phyloP scores from a whole-genome alignment of 1,140 invertebrate genomes.

The Bombus superbus region DNA sequence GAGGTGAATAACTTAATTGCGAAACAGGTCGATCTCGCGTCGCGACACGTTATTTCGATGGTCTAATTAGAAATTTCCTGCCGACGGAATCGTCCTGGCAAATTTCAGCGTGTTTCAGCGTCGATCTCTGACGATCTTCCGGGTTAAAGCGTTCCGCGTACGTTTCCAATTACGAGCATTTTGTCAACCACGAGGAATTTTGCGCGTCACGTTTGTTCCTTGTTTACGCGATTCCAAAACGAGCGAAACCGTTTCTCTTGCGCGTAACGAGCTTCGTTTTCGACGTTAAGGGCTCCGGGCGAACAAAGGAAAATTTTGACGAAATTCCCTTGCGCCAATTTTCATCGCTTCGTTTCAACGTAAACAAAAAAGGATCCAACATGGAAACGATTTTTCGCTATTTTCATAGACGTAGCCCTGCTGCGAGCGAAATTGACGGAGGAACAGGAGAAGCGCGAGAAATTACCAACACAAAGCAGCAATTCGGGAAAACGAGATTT shows the following conservation, averaged over 20 bases:
- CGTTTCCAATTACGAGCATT: not conserved
- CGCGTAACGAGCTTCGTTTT: not conserved
- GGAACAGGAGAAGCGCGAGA: not conserved
- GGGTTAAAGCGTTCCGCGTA: not conserved
- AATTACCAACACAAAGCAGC: not conserved
- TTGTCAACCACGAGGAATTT: not conserved
- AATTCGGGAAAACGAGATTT: not conserved
- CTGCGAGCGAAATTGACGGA: not conserved
- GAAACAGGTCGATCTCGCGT: not conserved
- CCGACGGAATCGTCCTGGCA: not conserved
- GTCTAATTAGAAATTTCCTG: not conserved
- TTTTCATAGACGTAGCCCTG: not conserved
- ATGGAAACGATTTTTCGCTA: not conserved
- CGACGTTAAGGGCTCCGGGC: not conserved
- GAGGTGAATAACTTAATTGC: not conserved
- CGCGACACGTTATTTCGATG: not conserved
- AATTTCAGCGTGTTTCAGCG: not conserved
- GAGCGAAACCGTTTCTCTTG: not conserved
- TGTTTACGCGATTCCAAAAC: not conserved
- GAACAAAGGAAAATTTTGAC: not conserved
- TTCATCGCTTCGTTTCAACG: not conserved
- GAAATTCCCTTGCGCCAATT: not conserved
- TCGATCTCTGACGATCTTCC: not conserved
- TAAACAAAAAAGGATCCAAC: not conserved
- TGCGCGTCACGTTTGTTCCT: not conserved